A percentile compares a stretch with the other conserved stretches of the same genome.
Evolutionary conservation across 2,888 invertebrate species (phyloP).

Genomic region (Eupithecia subumbrata): DNA sequence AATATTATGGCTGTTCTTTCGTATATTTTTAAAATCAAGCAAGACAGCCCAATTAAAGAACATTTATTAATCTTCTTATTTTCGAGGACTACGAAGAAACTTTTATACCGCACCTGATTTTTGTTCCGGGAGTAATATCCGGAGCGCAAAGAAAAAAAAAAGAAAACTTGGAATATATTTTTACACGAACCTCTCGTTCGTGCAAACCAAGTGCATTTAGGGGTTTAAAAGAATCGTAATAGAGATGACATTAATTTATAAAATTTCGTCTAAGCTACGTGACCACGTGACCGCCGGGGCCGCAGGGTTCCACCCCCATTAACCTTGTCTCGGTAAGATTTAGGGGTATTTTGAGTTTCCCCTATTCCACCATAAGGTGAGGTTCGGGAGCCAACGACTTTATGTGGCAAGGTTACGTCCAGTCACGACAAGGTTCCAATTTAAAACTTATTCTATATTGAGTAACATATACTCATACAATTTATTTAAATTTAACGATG

Average conservation of each 20-base stretch:
- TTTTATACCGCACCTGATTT: neutral
- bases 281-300: slow-evolving; percentile 43
- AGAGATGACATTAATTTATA: too few relatives aligned
- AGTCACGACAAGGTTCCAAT: neutral
- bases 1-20: neutral
- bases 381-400: neutral
- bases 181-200: too few relatives aligned
- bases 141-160: too few relatives aligned
- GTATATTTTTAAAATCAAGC: neutral
- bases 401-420: neutral
- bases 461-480: too few relatives aligned
- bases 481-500: too few relatives aligned
- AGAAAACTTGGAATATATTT: too few relatives aligned
- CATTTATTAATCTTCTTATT: neutral
- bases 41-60: neutral
- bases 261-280: too few relatives aligned
- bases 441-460: neutral
- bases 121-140: neutral
- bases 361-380: slow-evolving; percentile 52
- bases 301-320: slow-evolving; percentile 77
- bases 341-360: slow-evolving; percentile 71
- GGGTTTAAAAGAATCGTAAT: too few relatives aligned
- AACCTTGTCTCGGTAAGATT: slow-evolving; percentile 81
- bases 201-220: too few relatives aligned
- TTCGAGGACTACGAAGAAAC: neutral